Evolutionary conservation across 2,888 invertebrate species (phyloP).

Genomic region (Himalopsyche japonica): DNA sequence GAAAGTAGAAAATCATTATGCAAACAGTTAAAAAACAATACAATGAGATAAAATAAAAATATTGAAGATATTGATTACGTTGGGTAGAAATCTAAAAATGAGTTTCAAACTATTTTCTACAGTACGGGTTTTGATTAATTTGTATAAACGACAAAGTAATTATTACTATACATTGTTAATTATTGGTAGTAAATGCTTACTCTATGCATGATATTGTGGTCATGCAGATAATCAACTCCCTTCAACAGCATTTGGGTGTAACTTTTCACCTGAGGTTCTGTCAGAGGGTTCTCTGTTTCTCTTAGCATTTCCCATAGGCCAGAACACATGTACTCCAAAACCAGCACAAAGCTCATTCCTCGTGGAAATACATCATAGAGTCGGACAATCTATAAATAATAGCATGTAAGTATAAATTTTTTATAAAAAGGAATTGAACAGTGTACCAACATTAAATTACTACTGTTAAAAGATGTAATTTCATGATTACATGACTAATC

Average conservation of each 20-base stretch:
- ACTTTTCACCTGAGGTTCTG: conserved; percentile 75
- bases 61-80: too few species aligned
- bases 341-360: conserved; percentile 85
- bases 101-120: too few species aligned
- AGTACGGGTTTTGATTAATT: too few species aligned
- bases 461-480: neutral
- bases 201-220: conserved; percentile 89
- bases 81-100: too few species aligned
- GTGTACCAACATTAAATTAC: neutral
- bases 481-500: too few species aligned
- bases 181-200: conserved; percentile 54
- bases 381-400: conserved; percentile 72
- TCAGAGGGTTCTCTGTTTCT: conserved; percentile 69
- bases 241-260: conserved; percentile 89
- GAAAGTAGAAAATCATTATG: too few species aligned
- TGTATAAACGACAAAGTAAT: too few species aligned
- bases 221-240: conserved; percentile 87
- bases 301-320: conserved; percentile 80
- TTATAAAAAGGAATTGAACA: neutral
- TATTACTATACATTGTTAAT: too few species aligned
- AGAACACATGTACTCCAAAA: conserved; percentile 92
- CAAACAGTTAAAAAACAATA: too few species aligned
- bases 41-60: too few species aligned
- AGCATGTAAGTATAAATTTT: too few species aligned
- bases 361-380: conserved; percentile 89